A percentile compares a stretch with the other conserved stretches of the same genome.
These are phyloP conservation scores for Lasiurus borealis DNA, from an alignment of 2,113 vertebrate genomes.

Conservation along the genomic window DNA sequence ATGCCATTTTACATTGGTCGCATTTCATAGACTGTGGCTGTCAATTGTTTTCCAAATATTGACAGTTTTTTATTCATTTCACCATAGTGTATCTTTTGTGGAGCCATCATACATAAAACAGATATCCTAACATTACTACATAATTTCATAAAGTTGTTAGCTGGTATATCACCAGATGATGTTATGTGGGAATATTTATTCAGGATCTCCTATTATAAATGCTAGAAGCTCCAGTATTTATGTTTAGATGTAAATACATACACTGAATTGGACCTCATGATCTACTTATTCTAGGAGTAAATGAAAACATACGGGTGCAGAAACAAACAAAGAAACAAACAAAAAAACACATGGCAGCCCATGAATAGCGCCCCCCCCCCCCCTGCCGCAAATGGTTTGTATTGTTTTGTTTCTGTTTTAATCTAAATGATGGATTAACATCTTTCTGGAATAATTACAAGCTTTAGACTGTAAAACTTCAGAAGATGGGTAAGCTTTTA, in stretches of 20 bases:
- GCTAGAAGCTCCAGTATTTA: not conserved
- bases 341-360: not conserved
- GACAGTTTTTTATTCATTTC: not conserved
- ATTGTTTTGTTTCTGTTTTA: not conserved
- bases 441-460: not conserved
- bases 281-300: not conserved
- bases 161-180: not conserved
- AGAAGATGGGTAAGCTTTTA: not conserved
- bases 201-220: not conserved
- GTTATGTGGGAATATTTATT: not conserved
- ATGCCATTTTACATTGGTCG: not conserved
- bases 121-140: not conserved
- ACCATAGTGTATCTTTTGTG: not conserved
- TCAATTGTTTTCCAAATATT: constrained; percentile 21
- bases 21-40: not conserved
- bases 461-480: not conserved
- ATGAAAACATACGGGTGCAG: not conserved
- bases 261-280: not conserved
- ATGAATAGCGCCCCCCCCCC: accelerated
- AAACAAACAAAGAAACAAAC: not conserved
- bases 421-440: not conserved
- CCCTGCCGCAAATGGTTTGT: no score
- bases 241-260: not conserved
- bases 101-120: not conserved
- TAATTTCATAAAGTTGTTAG: not conserved